Evolutionary conservation across 2,888 invertebrate species (phyloP), one percentile per base, ranked within the genome.

Genomic region (Cheilosia scutellata): DNA sequence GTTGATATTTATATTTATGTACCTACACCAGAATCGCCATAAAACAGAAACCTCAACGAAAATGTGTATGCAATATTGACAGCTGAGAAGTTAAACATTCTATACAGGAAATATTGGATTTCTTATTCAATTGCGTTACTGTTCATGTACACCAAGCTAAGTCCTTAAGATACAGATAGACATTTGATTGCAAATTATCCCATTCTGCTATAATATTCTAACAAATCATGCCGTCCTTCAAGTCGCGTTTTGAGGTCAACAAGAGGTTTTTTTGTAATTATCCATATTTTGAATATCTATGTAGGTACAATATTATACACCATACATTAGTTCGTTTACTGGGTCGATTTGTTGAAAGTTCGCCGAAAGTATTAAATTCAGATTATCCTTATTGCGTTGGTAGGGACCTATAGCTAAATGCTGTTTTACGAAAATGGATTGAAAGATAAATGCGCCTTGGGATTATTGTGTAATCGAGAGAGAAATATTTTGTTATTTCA

Each of bases 241-340:
- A 66, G 82, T 57, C 72, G 77, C 47, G 57, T 72, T 66, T 72
- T 66, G 27, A 62, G 66, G 60, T 55, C 77, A 71, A 62, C 53
- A 66, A 82, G 77, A 53, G 72, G 72, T 20, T 62, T 77, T 58
- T 51, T 65, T 11, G 42, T 42, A 33, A 4, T 42, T 42, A 13
- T 4, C 11, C 13, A 20, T 20, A 20, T 20, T 20, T 20, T 20
- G 20, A 20, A 20, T 20, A 20, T 20, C 20, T 20, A 2, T 20
- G 20, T 20, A 20, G 20, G 20, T 20, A 20, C 20, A 20, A 2
- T 20, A n/a, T n/a, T n/a, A n/a, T n/a, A n/a, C n/a, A n/a, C n/a
- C n/a, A n/a, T n/a, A 20, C 20, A 20, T 0, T 16, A 5, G 16
- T 16, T 44, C 13, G n/a, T 44, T 13, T 44, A 44, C 6, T n/a